Percentiles rank a stretch among this genome's conserved stretches.
Conservation (phyloP, 2,113 vertebrate genomes). For the Danio rerio region DNA sequence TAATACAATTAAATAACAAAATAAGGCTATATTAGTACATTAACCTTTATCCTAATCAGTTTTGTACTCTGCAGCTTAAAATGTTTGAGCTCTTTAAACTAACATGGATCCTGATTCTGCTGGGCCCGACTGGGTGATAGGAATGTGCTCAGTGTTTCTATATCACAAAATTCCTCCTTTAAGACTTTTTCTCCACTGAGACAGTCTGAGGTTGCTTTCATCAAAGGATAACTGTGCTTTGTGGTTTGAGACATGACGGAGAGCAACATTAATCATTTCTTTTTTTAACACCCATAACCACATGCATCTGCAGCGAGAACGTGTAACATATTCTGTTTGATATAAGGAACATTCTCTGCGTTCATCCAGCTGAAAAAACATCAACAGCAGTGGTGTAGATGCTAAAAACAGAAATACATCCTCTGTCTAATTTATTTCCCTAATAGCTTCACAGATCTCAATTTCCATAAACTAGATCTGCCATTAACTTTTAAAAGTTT, state of each 20-base stretch:
- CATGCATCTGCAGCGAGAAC: background rate
- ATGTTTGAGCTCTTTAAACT: too few species aligned
- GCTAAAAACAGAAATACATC: background rate
- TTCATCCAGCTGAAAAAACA: background rate
- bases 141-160: background rate
- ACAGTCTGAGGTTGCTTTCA: background rate
- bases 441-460: too few species aligned
- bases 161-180: background rate
- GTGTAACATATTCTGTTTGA: background rate
- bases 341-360: background rate
- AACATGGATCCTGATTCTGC: background rate
- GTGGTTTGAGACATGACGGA: background rate
- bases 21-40: too few species aligned
- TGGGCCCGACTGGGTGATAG: background rate
- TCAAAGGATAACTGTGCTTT: background rate
- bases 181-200: constrained; percentile 1
- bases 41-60: too few species aligned
- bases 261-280: background rate
- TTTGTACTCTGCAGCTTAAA: too few species aligned
- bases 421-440: background rate
- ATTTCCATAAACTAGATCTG: too few species aligned
- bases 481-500: too few species aligned
- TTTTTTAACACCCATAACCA: background rate
- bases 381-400: background rate
- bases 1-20: too few species aligned